Evolutionary conservation across 2,888 invertebrate genomes (phyloP).

Genomic region (Zonitis immaculata): DNA sequence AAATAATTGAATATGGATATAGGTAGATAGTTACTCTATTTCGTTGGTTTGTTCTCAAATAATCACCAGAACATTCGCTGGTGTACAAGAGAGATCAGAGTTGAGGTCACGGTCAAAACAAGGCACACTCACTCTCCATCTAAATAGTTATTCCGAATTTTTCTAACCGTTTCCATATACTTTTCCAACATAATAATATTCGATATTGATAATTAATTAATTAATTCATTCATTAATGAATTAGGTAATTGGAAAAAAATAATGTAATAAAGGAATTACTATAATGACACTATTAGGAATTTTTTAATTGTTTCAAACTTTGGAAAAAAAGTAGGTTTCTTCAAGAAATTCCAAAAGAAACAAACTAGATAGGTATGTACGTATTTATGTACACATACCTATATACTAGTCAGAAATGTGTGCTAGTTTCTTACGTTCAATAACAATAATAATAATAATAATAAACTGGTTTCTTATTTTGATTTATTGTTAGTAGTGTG

Average conservation of each 20-base stretch:
- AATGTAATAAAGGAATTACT: too few relatives aligned
- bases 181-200: too few relatives aligned
- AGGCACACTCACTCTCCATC: constrained; percentile 1
- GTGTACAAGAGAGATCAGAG: neutral
- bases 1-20: too few relatives aligned
- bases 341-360: neutral
- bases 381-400: too few relatives aligned
- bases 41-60: neutral
- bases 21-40: neutral
- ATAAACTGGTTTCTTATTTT: neutral
- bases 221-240: too few relatives aligned
- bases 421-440: neutral
- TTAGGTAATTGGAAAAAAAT: too few relatives aligned
- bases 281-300: too few relatives aligned
- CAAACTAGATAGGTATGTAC: too few relatives aligned
- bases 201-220: too few relatives aligned
- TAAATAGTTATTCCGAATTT: neutral
- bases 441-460: too few relatives aligned
- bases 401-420: neutral
- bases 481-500: neutral
- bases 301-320: neutral
- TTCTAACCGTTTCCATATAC: neutral
- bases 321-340: neutral
- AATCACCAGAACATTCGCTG: neutral
- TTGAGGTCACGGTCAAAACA: neutral